Evolutionary conservation across 2,888 invertebrate genomes (phyloP).

Genomic region (Adineta ricciae): DNA sequence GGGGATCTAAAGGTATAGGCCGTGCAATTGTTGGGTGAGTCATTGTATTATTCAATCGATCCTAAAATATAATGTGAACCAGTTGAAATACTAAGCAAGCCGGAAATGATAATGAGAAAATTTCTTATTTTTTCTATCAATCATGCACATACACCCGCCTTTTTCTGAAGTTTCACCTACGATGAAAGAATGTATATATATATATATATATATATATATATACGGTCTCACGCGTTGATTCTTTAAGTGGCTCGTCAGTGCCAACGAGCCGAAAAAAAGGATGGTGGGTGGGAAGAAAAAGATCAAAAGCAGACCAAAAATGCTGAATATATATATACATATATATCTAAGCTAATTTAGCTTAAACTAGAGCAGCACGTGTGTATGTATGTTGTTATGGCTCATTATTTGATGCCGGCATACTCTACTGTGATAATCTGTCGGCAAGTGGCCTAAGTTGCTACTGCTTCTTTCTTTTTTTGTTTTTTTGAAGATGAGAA

Average conservation of each 20-base stretch:
- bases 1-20: background rate
- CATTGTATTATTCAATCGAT: background rate
- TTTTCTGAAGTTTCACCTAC: background rate
- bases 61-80: background rate
- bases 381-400: background rate
- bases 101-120: background rate
- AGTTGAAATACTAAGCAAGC: background rate
- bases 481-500: background rate
- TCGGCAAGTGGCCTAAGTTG: background rate
- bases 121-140: background rate
- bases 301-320: background rate
- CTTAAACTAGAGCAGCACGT: background rate
- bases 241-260: background rate
- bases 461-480: background rate
- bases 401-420: background rate
- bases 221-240: background rate
- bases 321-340: background rate
- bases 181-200: background rate
- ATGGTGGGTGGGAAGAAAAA: background rate
- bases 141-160: background rate
- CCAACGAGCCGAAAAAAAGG: conserved; percentile 12
- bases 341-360: background rate
- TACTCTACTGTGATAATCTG: background rate
- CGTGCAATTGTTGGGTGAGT: background rate
- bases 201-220: background rate